These are phyloP conservation scores for Smutsia gigantea DNA, from an alignment of 2,797 vertebrate genomes.

Conservation along the genomic window DNA sequence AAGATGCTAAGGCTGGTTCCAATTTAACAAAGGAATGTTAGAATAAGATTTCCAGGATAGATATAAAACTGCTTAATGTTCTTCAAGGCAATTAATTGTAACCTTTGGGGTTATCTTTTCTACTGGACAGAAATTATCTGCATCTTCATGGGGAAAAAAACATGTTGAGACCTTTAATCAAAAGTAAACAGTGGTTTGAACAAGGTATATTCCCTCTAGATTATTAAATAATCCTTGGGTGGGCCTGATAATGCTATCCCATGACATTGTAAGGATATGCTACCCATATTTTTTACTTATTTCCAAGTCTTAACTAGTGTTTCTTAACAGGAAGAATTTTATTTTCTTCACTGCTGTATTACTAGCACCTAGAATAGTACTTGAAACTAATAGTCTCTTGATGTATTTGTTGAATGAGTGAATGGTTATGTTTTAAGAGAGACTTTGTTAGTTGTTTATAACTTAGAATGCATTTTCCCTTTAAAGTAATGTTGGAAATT, in stretches of 20 bases:
- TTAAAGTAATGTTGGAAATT: background rate
- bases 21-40: background rate
- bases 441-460: background rate
- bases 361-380: background rate
- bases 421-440: background rate
- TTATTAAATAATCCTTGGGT: background rate
- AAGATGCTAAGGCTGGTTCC: background rate
- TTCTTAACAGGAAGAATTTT: background rate
- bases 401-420: background rate
- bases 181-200: background rate
- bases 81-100: background rate
- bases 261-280: background rate
- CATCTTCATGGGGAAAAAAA: background rate
- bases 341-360: background rate
- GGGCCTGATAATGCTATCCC: background rate
- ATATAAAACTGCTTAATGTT: background rate
- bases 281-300: background rate
- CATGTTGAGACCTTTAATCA: background rate
- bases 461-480: background rate
- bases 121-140: background rate
- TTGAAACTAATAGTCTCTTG: background rate
- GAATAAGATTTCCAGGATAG: background rate
- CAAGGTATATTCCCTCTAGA: background rate
- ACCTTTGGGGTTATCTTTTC: background rate
- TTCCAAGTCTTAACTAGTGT: background rate